Percentiles rank a stretch among this genome's conserved stretches.
Conservation (phyloP, 2,888 invertebrate genomes). For the Dicranocentrus wangi region DNA sequence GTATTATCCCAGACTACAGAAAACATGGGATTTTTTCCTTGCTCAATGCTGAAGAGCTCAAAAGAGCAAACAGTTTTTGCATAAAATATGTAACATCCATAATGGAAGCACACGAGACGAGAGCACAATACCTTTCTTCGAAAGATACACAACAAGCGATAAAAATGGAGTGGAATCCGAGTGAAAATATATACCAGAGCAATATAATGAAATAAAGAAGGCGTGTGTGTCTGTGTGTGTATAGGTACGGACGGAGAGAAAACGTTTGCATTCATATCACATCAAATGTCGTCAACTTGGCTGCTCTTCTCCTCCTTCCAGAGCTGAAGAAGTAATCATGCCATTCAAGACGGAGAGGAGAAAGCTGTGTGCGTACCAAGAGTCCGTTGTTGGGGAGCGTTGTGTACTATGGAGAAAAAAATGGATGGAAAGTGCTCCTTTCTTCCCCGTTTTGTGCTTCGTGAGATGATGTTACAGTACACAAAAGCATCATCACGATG, state of each 20-base stretch:
- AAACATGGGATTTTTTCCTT: no score
- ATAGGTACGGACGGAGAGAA: not conserved
- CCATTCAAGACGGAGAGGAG: not conserved
- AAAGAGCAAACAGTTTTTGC: constrained; percentile 10
- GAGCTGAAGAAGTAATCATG: constrained; percentile 9
- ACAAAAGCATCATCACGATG: constrained; percentile 18
- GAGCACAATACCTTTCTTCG: not conserved
- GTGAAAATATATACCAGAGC: constrained; percentile 16
- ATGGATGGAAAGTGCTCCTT: constrained; percentile 3
- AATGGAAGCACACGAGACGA: not conserved
- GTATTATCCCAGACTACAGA: no score
- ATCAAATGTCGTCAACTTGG: constrained; percentile 52
- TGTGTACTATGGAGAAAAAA: not conserved
- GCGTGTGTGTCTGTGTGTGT: not conserved
- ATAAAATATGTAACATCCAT: constrained; percentile 47
- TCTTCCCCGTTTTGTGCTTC: not conserved
- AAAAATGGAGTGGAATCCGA: not conserved
- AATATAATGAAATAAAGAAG: constrained; percentile 32
- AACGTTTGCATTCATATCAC: constrained; percentile 54
- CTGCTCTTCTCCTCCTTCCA: constrained; percentile 14
- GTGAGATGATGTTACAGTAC: constrained; percentile 14
- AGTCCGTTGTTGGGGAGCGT: no score
- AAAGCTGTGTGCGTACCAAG: no score
- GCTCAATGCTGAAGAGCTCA: no score
- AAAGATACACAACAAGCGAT: not conserved